Base-by-base conservation (phyloP, 2,113 vertebrate species). In the Gorsachius goisagi region DNA sequence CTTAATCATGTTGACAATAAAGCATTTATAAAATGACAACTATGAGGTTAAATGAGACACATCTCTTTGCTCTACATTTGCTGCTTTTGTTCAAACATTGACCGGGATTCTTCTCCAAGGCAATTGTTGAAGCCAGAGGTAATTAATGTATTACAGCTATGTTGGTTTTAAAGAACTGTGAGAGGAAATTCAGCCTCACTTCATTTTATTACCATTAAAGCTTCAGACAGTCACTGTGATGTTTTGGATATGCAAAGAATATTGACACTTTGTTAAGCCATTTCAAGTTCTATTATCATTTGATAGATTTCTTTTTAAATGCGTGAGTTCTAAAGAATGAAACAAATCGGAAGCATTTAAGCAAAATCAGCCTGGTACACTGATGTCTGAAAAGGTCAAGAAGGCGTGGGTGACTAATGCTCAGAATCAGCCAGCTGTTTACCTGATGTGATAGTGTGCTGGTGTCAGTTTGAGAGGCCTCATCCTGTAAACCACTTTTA, bases 361-460 rank as follows among this genome's bases (percentile, higher is more conserved):
- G 79, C 79, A 58, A 86, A 87, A 71, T 50, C 19, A 24, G 8
- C 19, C 59, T 45, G 35, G 37, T 71, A n/a, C 32, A 24, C n/a
- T 45, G 64, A 27, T 60, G 35, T 72, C 41, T 35, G 76, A 41
- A 74, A 82, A 88, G 30, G n/a, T 55, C 55, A 52, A 33, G 52
- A 66, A 91, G 35, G 13, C 5, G 1, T 53, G 73, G 26, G 28
- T 21, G 9, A 64, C 55, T 60, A 33, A 89, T 20, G 86, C 93
- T 64, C 19, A 47, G 58, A 95, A 95, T 95, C 97, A 97, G 95
- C 95, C 95, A 95, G 63, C 89, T 88, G 56, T 6, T 91, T 94
- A 33, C 30, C 44, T 66, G 73, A 4, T 74, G 59, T 73, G 35
- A 4, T 55, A 14, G 41, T 23, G 52, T 73, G 35, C 22, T 87